Percentiles rank a stretch among this genome's conserved stretches.
Conservation (phyloP, 2,888 invertebrate genomes). For the Tipula confusa region DNA sequence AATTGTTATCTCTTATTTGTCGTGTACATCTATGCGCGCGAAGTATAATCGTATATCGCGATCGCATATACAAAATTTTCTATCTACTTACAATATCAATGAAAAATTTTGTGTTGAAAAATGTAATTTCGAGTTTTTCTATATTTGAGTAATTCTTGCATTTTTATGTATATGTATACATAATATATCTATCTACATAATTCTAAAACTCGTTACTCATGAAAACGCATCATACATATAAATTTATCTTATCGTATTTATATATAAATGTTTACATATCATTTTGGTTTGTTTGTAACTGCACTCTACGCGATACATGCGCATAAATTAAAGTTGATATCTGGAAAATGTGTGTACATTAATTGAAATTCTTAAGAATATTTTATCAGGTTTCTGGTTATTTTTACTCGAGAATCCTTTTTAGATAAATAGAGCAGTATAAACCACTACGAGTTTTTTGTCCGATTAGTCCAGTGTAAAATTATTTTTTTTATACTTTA, state of each 20-base stretch:
- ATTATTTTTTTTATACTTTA: no score
- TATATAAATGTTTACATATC: not conserved
- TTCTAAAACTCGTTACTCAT: not conserved
- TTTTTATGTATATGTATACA: no score
- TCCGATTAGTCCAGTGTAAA: no score
- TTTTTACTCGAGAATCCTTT: not conserved
- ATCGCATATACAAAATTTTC: not conserved
- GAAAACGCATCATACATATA: not conserved
- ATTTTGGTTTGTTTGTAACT: slow-evolving; percentile 3
- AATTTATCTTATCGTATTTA: not conserved
- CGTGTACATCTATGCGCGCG: not conserved
- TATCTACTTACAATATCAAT: not conserved
- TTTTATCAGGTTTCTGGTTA: not conserved
- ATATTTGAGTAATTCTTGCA: no score
- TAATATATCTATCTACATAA: not conserved
- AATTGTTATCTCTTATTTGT: not conserved
- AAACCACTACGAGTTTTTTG: no score
- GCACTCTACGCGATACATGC: not conserved
- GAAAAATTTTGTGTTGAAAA: not conserved
- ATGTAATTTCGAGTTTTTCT: not conserved
- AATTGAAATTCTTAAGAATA: not conserved
- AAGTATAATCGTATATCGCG: not conserved
- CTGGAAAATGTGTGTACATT: not conserved
- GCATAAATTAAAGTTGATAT: not conserved
- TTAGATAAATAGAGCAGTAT: not conserved